Percentiles rank a stretch among this genome's conserved stretches.
These are phyloP conservation scores for Cardiocondyla obscurior DNA, from an alignment of 1,140 invertebrate genomes.

Conservation along the genomic window DNA sequence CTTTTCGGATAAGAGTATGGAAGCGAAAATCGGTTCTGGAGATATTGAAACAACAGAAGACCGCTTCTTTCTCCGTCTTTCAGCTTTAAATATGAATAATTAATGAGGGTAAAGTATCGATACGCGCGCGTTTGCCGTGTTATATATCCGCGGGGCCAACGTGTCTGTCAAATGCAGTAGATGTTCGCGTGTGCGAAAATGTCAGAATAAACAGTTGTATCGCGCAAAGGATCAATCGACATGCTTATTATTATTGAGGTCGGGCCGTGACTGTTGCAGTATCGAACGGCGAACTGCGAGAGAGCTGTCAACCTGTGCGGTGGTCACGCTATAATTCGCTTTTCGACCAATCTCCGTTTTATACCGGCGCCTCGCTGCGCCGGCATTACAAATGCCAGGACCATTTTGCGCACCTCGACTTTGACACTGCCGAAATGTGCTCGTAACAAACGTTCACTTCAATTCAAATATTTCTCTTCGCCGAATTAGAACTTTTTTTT, in stretches of 20 bases:
- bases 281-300: constrained; percentile 19
- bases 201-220: constrained; percentile 40
- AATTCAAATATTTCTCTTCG: constrained; percentile 33
- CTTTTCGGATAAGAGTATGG: constrained; percentile 8
- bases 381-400: constrained; percentile 43
- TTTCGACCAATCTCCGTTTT: constrained; percentile 47
- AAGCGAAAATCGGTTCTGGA: neutral
- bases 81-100: neutral
- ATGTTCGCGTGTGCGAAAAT: constrained; percentile 20
- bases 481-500: constrained; percentile 31
- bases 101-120: constrained; percentile 17
- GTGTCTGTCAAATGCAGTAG: constrained; percentile 31
- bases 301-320: constrained; percentile 40
- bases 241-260: constrained; percentile 53
- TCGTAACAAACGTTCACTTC: constrained; percentile 27
- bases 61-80: neutral
- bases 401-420: constrained; percentile 23
- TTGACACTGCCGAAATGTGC: constrained; percentile 32
- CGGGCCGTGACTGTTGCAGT: constrained; percentile 32
- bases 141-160: neutral
- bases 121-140: neutral
- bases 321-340: constrained; percentile 40
- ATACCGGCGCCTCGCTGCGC: neutral
- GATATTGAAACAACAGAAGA: neutral
- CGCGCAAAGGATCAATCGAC: constrained; percentile 37